Evolutionary conservation across 2,888 invertebrate genomes (phyloP), one percentile per base, ranked within the genome.

Genomic region (Dynastes grantii): DNA sequence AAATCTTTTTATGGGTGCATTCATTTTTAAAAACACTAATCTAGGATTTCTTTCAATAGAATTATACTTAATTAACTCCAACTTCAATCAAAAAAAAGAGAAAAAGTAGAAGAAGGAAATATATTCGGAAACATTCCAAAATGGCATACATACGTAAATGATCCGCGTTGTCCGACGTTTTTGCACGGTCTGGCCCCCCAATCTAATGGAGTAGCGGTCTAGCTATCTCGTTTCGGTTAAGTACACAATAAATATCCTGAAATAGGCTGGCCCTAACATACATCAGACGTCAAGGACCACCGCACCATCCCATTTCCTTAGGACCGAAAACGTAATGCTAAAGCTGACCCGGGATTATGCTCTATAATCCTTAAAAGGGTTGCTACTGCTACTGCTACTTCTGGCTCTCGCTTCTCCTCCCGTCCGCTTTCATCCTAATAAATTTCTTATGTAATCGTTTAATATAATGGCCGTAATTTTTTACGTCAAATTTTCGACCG

Each of bases 161-260:
- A 55, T 67, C 67, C 53, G 32, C 65, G 67, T 53, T 77, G 77
- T 67, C 71, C 58, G 63, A 70, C 71, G 77, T 77, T 77, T 77
- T 77, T 77, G 68, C 77, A 49, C 37, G 49, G 63, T 63, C 58
- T 58, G 71, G 55, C 71, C 71, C 71, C 71, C 58, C 71, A 16
- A 16, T 71, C 71, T 79, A 79, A 79, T 79, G 79, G 76, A 79
- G 79, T 79, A 58, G 79, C 71, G 79, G 79, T 79, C 80, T 80
- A 77, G 79, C 78, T 85, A 86, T 86, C 85, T 87, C 87, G 88
- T 87, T 88, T 87, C 87, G 85, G 86, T 86, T 88, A 88, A 88
- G 88, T 88, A 88, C 87, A 87, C 87, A 87, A 88, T 88, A 88
- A 88, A 88, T 88, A 88, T 88, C 87, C 84, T 85, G 86, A 85